These are phyloP conservation scores for Latrodectus geometricus DNA, from an alignment of 1,140 invertebrate species.

Conservation along the genomic window DNA sequence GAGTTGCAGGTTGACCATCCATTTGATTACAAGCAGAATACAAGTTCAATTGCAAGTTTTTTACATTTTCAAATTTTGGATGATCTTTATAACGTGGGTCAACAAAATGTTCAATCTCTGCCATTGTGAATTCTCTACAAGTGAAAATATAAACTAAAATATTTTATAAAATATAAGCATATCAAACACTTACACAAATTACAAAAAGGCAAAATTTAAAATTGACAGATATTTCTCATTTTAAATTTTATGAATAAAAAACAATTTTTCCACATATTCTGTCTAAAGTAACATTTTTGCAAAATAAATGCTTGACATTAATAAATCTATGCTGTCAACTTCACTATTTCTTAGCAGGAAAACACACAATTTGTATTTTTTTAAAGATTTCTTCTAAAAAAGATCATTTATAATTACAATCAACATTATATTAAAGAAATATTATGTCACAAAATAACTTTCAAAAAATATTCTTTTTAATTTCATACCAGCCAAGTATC, in stretches of 20 bases:
- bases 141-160: neutral
- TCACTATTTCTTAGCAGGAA: too few relatives aligned
- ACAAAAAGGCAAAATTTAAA: neutral
- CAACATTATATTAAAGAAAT: too few relatives aligned
- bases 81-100: conserved; percentile 90
- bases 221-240: neutral
- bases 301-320: too few relatives aligned
- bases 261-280: neutral
- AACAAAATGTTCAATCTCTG: conserved; percentile 99
- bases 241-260: neutral
- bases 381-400: too few relatives aligned
- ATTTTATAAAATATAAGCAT: neutral
- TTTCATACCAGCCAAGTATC: too few relatives aligned
- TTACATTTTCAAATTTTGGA: conserved; percentile 87
- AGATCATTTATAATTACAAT: too few relatives aligned
- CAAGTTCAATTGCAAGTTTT: conserved; percentile 80
- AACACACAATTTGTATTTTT: too few relatives aligned
- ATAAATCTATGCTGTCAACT: too few relatives aligned
- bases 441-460: too few relatives aligned
- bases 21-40: conserved; percentile 98
- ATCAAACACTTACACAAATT: neutral
- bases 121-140: conserved; percentile 95
- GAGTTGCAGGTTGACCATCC: conserved; percentile 81
- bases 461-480: too few relatives aligned
- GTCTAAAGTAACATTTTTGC: too few relatives aligned